These are phyloP conservation scores for Drosophila melanocephala DNA, from an alignment of 2,888 invertebrate genomes.

Conservation along the genomic window DNA sequence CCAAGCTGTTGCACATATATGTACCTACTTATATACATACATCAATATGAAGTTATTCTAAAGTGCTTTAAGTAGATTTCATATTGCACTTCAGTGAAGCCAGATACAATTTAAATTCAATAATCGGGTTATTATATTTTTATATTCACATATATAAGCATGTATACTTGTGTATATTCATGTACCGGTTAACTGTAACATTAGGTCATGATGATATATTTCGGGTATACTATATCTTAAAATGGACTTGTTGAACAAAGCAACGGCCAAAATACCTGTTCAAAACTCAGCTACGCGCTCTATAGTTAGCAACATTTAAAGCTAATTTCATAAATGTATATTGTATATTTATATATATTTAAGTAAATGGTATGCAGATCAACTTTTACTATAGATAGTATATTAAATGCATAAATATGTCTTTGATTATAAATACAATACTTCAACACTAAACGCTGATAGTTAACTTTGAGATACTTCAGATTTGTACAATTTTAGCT, in stretches of 20 bases:
- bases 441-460: slow-evolving; percentile 47
- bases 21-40: slow-evolving; percentile 10
- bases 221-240: slow-evolving; percentile 26
- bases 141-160: slow-evolving; percentile 5
- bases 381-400: slow-evolving; percentile 20
- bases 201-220: slow-evolving; percentile 11
- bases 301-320: slow-evolving; percentile 69
- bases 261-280: slow-evolving; percentile 60
- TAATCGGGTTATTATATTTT: slow-evolving; percentile 8
- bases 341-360: slow-evolving; percentile 20
- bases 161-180: not conserved
- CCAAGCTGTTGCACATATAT: slow-evolving; percentile 11
- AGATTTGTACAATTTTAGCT: slow-evolving; percentile 66
- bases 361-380: slow-evolving; percentile 25
- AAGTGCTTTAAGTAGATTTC: slow-evolving; percentile 9
- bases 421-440: slow-evolving; percentile 45
- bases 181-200: slow-evolving; percentile 14
- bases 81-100: slow-evolving; percentile 48
- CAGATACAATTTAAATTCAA: slow-evolving; percentile 40
- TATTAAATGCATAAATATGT: slow-evolving; percentile 66
- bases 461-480: slow-evolving; percentile 75
- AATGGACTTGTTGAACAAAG: slow-evolving; percentile 69
- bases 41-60: slow-evolving; percentile 1
- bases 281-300: slow-evolving; percentile 55
- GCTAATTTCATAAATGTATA: slow-evolving; percentile 49